phyloP scores from a whole-genome alignment of 92 coral and sea anemone species.

The Palythoa caribaeorum region DNA sequence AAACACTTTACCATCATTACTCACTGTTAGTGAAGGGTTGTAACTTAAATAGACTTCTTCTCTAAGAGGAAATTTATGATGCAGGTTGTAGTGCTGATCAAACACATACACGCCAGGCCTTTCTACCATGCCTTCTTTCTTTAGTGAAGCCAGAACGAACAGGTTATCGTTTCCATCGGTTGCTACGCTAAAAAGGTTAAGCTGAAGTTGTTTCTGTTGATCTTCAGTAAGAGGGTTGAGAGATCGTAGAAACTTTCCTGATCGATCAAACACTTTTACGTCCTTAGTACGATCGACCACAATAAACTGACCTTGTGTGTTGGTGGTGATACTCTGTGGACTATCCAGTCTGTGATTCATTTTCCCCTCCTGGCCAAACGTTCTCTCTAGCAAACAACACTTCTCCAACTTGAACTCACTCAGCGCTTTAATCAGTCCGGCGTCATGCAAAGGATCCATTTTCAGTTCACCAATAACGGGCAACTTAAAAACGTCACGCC shows the following conservation, averaged over 20 bases:
- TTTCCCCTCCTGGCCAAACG: constrained; percentile 34
- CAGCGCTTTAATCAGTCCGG: constrained; percentile 3
- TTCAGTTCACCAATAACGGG: constrained; percentile 1
- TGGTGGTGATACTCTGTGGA: neutral
- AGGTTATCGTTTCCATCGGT: neutral
- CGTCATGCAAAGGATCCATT: constrained; percentile 38
- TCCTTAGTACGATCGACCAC: neutral
- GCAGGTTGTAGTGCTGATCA: neutral
- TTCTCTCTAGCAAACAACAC: constrained; percentile 15
- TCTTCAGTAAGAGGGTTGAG: neutral
- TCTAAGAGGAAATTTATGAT: neutral
- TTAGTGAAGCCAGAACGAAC: neutral
- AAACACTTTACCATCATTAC: neutral
- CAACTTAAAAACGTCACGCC: neutral
- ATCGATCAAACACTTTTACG: neutral
- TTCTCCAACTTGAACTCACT: constrained; percentile 18
- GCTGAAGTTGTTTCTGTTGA: neutral
- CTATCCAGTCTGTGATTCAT: constrained; percentile 13
- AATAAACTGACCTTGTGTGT: neutral
- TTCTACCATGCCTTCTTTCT: neutral
- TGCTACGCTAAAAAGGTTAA: neutral
- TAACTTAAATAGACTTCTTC: neutral
- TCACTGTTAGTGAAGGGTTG: neutral
- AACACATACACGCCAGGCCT: neutral
- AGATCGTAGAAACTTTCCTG: neutral